Evolutionary conservation across 2,888 invertebrate genomes (phyloP).

Genomic region (Tetanocera ferruginea): DNA sequence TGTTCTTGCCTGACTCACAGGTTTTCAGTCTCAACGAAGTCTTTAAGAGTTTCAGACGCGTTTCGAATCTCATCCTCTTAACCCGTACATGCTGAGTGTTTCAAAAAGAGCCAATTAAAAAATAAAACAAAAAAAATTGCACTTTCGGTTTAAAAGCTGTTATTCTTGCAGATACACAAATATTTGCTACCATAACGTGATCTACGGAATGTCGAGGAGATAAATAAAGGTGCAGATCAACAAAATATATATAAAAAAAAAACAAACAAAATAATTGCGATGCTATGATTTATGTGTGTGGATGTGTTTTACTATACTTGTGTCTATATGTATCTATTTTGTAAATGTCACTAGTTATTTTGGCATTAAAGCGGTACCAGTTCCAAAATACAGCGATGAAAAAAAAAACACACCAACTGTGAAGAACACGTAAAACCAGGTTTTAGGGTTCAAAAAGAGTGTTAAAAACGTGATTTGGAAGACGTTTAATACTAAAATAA

Average conservation of each 20-base stretch:
- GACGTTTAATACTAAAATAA: not conserved
- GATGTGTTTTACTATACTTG: not conserved
- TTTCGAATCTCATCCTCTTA: not conserved
- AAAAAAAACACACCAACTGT: not conserved
- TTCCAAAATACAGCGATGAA: not conserved
- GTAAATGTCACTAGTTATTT: constrained; percentile 45
- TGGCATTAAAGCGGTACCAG: constrained; percentile 31
- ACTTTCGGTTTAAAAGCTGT: constrained; percentile 24
- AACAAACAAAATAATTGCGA: constrained; percentile 17
- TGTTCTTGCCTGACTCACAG: not conserved
- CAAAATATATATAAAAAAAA: constrained; percentile 5
- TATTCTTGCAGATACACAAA: constrained; percentile 29
- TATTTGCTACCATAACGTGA: constrained; percentile 14
- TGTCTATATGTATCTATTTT: constrained; percentile 10
- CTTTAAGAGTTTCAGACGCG: constrained; percentile 6
- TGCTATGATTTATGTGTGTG: constrained; percentile 3
- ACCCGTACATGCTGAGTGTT: not conserved
- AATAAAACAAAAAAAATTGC: not conserved
- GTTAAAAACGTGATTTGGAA: not conserved
- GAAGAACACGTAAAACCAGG: constrained; percentile 7
- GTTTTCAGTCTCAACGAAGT: constrained; percentile 11
- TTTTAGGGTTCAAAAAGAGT: not conserved
- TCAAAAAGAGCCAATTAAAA: not conserved
- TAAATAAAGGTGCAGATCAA: constrained; percentile 30
- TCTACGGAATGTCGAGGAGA: constrained; percentile 24